A percentile compares a stretch with the other conserved stretches of the same genome.
Evolutionary conservation across 2,113 vertebrate species (phyloP).

Genomic region (Steatornis caripensis): DNA sequence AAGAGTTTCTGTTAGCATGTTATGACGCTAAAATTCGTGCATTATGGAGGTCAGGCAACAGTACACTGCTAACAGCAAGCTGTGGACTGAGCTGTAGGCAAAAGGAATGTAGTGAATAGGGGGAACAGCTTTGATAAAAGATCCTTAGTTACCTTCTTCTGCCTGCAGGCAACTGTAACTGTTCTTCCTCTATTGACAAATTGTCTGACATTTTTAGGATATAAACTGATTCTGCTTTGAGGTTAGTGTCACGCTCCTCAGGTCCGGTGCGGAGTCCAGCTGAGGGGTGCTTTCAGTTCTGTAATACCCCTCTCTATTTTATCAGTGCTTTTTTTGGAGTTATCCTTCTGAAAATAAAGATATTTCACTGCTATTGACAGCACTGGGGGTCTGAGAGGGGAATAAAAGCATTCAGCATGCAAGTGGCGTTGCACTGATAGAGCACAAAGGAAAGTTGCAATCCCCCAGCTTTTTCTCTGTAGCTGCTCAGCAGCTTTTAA

Average conservation of each 20-base stretch:
- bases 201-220: not conserved
- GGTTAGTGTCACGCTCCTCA: not conserved
- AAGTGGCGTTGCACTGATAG: not conserved
- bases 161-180: not conserved
- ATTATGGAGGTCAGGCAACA: not conserved
- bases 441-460: not conserved
- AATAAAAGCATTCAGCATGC: not conserved
- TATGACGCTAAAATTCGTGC: not conserved
- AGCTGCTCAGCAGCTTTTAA: not conserved
- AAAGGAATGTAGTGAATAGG: not conserved
- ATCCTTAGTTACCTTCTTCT: not conserved
- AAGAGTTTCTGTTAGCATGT: not conserved
- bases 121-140: not conserved
- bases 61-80: not conserved
- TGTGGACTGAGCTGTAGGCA: not conserved
- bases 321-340: not conserved
- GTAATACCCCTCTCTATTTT: not conserved
- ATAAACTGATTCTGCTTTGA: not conserved
- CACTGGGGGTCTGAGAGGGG: not conserved
- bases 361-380: not conserved
- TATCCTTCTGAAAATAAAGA: not conserved
- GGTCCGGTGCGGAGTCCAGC: not conserved
- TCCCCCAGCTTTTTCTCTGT: not conserved
- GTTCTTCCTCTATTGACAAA: not conserved
- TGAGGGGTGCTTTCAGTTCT: not conserved